Evolutionary conservation across 2,113 vertebrate genomes (phyloP).

Genomic region (Solea senegalensis): DNA sequence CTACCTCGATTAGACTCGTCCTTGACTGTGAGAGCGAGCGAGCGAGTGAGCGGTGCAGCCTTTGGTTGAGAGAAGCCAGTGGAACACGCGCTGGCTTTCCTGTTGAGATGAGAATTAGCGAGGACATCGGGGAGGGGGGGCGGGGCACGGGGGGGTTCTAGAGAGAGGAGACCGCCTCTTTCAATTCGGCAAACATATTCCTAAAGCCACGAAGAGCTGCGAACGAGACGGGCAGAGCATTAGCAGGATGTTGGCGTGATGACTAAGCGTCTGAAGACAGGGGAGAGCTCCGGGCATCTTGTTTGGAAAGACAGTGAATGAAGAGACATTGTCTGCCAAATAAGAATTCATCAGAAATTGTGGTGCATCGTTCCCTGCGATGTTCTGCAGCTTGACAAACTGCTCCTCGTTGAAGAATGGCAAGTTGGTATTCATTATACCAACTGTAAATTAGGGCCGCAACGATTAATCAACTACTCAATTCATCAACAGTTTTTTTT

Average conservation of each 20-base stretch:
- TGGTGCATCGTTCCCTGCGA: slow-evolving; percentile 23
- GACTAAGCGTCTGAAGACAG: slow-evolving; percentile 65
- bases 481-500: too few species aligned
- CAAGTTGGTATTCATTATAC: neutral
- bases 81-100: slow-evolving; percentile 57
- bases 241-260: slow-evolving; percentile 64
- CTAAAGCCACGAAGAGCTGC: slow-evolving; percentile 31
- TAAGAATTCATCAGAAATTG: slow-evolving; percentile 32
- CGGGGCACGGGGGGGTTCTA: too few species aligned
- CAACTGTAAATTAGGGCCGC: neutral
- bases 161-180: slow-evolving; percentile 31
- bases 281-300: slow-evolving; percentile 47
- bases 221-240: slow-evolving; percentile 53
- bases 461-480: too few species aligned
- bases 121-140: slow-evolving; percentile 34
- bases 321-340: slow-evolving; percentile 51
- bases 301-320: slow-evolving; percentile 58
- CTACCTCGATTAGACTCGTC: slow-evolving; percentile 71
- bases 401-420: neutral
- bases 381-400: slow-evolving; percentile 7
- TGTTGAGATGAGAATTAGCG: slow-evolving; percentile 65
- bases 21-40: slow-evolving; percentile 63
- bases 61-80: slow-evolving; percentile 68
- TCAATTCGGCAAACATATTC: slow-evolving; percentile 51
- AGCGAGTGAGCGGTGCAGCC: slow-evolving; percentile 50